A percentile compares a stretch with the other conserved stretches of the same genome.
phyloP scores from a whole-genome alignment of 2,113 vertebrate species.

The Arenaria interpres region DNA sequence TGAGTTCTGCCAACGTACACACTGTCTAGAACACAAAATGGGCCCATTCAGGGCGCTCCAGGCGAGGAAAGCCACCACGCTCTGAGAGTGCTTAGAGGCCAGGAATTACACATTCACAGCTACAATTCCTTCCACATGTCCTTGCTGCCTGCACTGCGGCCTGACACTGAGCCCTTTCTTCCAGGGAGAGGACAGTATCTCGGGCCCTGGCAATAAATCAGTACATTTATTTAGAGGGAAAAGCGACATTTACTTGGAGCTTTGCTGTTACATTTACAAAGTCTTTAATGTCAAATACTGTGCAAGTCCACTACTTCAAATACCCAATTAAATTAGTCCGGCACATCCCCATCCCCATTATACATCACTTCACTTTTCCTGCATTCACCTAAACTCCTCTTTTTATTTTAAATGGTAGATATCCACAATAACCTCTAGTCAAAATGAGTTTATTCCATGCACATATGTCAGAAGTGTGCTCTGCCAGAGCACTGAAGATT shows the following conservation, averaged over 20 bases:
- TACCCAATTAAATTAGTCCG: not conserved
- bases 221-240: not conserved
- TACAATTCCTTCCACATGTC: slow-evolving; percentile 49
- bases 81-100: not conserved
- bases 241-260: not conserved
- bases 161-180: slow-evolving; percentile 47
- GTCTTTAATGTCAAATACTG: not conserved
- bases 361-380: not conserved
- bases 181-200: not conserved
- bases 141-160: not conserved
- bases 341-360: not conserved
- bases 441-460: not conserved
- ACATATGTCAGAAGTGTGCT: not conserved
- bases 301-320: not conserved
- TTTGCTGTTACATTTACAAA: not conserved
- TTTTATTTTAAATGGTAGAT: not conserved
- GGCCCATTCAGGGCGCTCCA: slow-evolving; percentile 39
- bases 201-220: slow-evolving; percentile 11
- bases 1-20: slow-evolving; percentile 53
- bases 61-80: not conserved
- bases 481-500: slow-evolving; percentile 25
- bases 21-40: slow-evolving; percentile 17
- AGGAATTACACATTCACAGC: slow-evolving; percentile 5
- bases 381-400: not conserved
- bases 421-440: not conserved